A percentile compares a stretch with the other conserved stretches of the same genome.
These are phyloP conservation scores for Gonioctena quinquepunctata DNA, from an alignment of 1,140 invertebrate genomes.

Conservation along the genomic window DNA sequence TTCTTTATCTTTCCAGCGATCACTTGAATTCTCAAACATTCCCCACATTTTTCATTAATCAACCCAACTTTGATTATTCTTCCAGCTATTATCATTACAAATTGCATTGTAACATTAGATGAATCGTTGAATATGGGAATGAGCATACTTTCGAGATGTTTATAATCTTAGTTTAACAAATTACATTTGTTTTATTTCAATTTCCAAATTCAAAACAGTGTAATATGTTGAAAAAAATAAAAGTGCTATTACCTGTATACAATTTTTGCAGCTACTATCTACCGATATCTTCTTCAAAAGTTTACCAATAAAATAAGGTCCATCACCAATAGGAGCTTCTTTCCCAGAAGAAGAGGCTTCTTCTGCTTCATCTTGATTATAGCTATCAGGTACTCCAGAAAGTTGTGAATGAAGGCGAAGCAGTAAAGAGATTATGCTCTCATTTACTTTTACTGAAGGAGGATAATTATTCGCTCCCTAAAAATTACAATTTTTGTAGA, in stretches of 20 bases:
- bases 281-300: conserved; percentile 74
- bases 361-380: conserved; percentile 61
- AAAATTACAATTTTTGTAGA: background rate
- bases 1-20: too few species aligned
- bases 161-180: too few species aligned
- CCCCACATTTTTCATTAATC: too few species aligned
- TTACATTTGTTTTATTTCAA: too few species aligned
- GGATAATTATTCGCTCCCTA: conserved; percentile 45
- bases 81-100: too few species aligned
- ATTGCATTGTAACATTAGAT: too few species aligned
- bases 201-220: too few species aligned
- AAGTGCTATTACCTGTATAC: conserved; percentile 33
- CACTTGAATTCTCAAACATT: too few species aligned
- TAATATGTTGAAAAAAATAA: too few species aligned
- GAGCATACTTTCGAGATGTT: too few species aligned
- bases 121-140: too few species aligned
- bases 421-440: conserved; percentile 89
- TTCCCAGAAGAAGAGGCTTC: conserved; percentile 36
- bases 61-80: too few species aligned
- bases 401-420: conserved; percentile 92
- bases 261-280: conserved; percentile 67
- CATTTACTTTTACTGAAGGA: conserved; percentile 72
- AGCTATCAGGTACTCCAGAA: conserved; percentile 80
- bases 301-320: conserved; percentile 81
- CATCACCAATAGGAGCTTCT: conserved; percentile 68